Evolutionary conservation across 2,113 vertebrate genomes (phyloP).

Genomic region (Podocnemis expansa): DNA sequence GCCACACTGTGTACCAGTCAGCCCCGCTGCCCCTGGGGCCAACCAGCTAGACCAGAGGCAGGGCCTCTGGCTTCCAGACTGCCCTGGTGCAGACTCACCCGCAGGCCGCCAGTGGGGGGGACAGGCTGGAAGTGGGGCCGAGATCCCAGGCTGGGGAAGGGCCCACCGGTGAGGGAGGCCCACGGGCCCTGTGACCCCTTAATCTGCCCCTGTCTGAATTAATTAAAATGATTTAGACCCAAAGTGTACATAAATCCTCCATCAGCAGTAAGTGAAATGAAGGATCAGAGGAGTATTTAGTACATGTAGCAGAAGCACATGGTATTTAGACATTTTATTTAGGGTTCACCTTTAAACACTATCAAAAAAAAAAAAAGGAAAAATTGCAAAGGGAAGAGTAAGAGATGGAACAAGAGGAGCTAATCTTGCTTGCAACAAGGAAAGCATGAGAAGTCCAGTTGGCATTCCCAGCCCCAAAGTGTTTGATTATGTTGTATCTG

Average conservation of each 20-base stretch:
- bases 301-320: too few relatives aligned
- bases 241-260: not conserved
- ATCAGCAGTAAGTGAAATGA: not conserved
- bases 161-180: too few relatives aligned
- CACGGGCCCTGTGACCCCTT: too few relatives aligned
- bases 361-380: not conserved
- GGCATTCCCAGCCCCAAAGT: not conserved
- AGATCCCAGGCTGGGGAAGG: too few relatives aligned
- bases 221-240: not conserved
- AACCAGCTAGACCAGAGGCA: too few relatives aligned
- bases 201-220: too few relatives aligned
- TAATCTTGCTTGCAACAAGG: not conserved
- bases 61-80: too few relatives aligned
- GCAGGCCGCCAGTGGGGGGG: too few relatives aligned
- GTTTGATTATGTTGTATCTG: not conserved
- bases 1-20: too few relatives aligned
- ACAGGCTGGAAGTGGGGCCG: too few relatives aligned
- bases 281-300: not conserved
- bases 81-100: too few relatives aligned
- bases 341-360: not conserved
- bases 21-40: too few relatives aligned
- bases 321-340: not conserved
- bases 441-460: not conserved
- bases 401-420: not conserved
- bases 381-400: not conserved